These are phyloP conservation scores for Mythimna ferrago DNA, from an alignment of 2,888 invertebrate species.

Conservation along the genomic window DNA sequence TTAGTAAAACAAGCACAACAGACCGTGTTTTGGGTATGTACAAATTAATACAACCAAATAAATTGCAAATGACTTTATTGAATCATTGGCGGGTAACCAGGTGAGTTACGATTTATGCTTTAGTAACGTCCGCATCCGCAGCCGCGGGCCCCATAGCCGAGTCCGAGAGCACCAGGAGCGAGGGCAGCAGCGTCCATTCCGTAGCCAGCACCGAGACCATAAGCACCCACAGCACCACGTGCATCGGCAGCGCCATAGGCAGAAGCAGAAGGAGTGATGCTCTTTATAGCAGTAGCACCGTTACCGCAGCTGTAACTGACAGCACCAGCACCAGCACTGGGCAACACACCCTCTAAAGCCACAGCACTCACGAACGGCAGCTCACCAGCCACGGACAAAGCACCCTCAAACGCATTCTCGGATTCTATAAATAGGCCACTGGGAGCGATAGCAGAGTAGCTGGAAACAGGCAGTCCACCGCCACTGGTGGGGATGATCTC, in stretches of 20 bases:
- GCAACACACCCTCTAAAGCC: constrained; percentile 23
- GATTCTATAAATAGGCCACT: constrained; percentile 51
- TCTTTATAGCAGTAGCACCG: constrained; percentile 43
- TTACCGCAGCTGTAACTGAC: constrained; percentile 48
- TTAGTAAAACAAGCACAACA: not conserved
- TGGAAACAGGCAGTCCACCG: constrained; percentile 51
- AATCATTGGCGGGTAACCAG: not conserved
- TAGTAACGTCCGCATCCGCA: constrained; percentile 21
- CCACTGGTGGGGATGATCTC: constrained; percentile 54
- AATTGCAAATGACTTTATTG: not conserved
- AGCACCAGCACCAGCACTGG: constrained; percentile 43
- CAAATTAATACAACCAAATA: not conserved
- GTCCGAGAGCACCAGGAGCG: constrained; percentile 6
- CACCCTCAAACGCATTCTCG: constrained; percentile 56
- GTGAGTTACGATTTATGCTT: not conserved
- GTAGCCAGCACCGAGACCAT: constrained; percentile 20
- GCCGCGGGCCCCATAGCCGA: constrained; percentile 20
- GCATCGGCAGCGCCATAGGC: constrained; percentile 24
- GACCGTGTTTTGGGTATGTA: not conserved
- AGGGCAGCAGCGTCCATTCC: constrained; percentile 9
- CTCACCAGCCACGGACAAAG: constrained; percentile 42
- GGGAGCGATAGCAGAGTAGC: constrained; percentile 44
- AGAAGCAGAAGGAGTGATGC: constrained; percentile 19
- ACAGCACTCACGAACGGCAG: constrained; percentile 51
- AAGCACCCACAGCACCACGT: constrained; percentile 1